Base-by-base conservation (phyloP, 2,797 vertebrate species). In the Trachurus trachurus region DNA sequence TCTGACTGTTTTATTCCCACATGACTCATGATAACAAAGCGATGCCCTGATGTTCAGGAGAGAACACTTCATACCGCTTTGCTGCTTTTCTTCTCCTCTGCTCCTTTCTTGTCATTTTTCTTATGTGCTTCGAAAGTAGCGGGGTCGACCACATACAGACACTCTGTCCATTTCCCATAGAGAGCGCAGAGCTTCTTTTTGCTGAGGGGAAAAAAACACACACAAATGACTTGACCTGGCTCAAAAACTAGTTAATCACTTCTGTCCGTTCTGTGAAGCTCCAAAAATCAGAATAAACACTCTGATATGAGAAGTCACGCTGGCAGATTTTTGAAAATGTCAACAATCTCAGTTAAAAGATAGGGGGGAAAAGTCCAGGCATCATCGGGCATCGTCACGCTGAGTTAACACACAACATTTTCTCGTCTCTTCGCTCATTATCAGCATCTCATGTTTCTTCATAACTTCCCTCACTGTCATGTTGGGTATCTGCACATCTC, bases 151-250 rank as follows among this genome's bases (percentile, higher is more conserved):
- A 95, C 96, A 76, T 98, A 98, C 66, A 99, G 89, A 75, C 97
- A 98, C 78, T 99, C 98, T 0, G 98, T 99, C 98, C 98, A 99
- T 87, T 99, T 99, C 67, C 98, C 98, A 17, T 99, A 99, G 16
- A 99, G 94, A 0, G 96, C 96, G 66, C 96, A 97, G 10, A 97
- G 91, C 84, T 97, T 99, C 96, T 96, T 99, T 91, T 99, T 99
- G 92, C 98, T 99, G 94, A 10, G 15, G 37, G 63, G 8, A 37
- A 37, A 8, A 9, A 9, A 37, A 37, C 6, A 37, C 7, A 37
- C 34, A 37, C 34, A 37, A 37, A 37, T 37, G 34, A 37, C 34
- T 37, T 37, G 8, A n/a, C n/a, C n/a, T n/a, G 34, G 34, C 34
- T 37, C 6, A 37, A 37, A 8, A 5, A 37, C 5, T 1, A 37